Conservation (phyloP, 2,888 invertebrate species). For the Drosophila diplacantha region DNA sequence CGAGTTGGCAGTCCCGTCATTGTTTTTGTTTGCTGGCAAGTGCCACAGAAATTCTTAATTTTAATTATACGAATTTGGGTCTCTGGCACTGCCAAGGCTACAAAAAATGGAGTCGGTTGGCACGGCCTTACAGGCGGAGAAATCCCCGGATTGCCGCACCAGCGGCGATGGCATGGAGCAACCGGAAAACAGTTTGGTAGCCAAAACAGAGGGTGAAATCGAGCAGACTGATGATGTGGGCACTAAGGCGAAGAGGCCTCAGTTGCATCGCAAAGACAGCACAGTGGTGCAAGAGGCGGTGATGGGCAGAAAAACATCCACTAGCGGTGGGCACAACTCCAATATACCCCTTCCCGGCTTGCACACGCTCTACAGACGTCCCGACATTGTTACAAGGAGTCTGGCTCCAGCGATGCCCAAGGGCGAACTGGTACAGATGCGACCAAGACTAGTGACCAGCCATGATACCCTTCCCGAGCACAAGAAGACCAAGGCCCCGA, state of each 20-base stretch:
- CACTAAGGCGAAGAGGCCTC: conserved; percentile 45
- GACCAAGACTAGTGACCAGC: conserved; percentile 81
- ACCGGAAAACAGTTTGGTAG: conserved; percentile 62
- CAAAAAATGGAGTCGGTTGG: conserved; percentile 43
- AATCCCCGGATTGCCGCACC: conserved; percentile 78
- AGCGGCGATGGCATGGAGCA: conserved; percentile 90
- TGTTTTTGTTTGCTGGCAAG: conserved; percentile 64
- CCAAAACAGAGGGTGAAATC: conserved; percentile 57
- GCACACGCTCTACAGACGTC: conserved; percentile 70
- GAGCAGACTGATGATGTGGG: conserved; percentile 14
- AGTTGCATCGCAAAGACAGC: conserved; percentile 64
- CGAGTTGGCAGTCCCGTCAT: conserved; percentile 34
- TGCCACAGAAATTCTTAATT: conserved; percentile 19
- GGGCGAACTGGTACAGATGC: conserved; percentile 80
- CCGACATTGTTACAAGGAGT: conserved; percentile 61
- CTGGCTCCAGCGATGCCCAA: conserved; percentile 79
- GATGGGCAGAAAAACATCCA: conserved; percentile 47
- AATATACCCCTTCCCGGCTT: conserved; percentile 65
- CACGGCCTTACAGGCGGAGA: conserved; percentile 19
- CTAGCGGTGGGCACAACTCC: conserved; percentile 10
- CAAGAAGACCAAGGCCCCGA: conserved; percentile 81
- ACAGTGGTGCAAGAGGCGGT: conserved; percentile 56
- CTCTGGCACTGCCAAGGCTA: conserved; percentile 5
- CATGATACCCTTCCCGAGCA: conserved; percentile 58
- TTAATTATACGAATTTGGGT: background rate